Conservation (phyloP, 1,140 invertebrate genomes). For the Drosophila mojavensis region DNA sequence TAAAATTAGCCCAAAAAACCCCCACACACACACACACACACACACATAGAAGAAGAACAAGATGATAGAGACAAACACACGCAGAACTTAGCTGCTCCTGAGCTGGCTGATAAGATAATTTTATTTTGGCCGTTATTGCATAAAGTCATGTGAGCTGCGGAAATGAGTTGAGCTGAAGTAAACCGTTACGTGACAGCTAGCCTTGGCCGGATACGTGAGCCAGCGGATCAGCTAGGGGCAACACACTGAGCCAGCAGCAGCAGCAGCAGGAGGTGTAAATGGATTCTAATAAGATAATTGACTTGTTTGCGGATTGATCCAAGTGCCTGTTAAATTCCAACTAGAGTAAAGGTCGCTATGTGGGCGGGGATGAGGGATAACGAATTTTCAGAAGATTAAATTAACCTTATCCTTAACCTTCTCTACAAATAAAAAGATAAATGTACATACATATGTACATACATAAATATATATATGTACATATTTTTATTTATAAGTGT, state of each 20-base stretch:
- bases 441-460: too few relatives aligned
- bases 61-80: constrained; percentile 32
- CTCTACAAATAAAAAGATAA: too few relatives aligned
- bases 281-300: constrained; percentile 73
- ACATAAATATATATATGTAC: too few relatives aligned
- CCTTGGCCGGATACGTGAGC: not conserved
- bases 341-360: not conserved
- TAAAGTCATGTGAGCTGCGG: constrained; percentile 78
- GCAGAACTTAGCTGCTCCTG: constrained; percentile 54
- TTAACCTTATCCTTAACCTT: too few relatives aligned
- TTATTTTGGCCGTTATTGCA: constrained; percentile 80
- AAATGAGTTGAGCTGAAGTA: constrained; percentile 79
- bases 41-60: not conserved
- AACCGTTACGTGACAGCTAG: constrained; percentile 63
- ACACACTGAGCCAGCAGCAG: not conserved
- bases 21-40: not conserved
- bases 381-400: not conserved
- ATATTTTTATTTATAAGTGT: too few relatives aligned
- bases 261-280: constrained; percentile 20
- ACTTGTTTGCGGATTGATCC: constrained; percentile 46
- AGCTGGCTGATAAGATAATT: constrained; percentile 77
- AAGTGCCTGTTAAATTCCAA: constrained; percentile 23
- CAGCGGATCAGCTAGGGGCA: not conserved
- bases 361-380: not conserved
- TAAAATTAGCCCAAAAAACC: constrained; percentile 71